Evolutionary conservation across 2,888 invertebrate genomes (phyloP), one percentile per base, ranked within the genome.

Genomic region (Hirtodrosophila duncani): DNA sequence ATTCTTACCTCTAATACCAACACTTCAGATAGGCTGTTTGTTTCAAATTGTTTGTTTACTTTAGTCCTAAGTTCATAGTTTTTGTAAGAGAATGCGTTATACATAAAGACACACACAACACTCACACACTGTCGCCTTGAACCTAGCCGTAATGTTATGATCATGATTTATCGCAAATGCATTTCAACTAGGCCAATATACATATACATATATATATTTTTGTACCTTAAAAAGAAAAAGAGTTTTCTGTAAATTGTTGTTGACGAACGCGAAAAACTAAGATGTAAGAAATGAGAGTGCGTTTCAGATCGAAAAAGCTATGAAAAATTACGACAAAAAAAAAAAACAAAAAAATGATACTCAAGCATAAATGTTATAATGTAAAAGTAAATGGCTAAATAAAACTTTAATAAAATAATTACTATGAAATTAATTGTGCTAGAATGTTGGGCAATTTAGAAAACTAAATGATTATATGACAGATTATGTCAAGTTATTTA

Each of bases 21-120:
- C 31, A 51, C 63, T 77, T 52, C 63, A 55, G 42, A 59, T 80
- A 63, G 82, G 79, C 78, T 78, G 81, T 81, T 83, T 83, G 83
- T 83, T 81, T 81, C 80, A 77, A 75, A 55, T 64, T 78, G 57
- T 79, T 79, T 75, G 67, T 60, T 43, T n/a, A n/a, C n/a, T n/a
- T n/a, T 70, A 67, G 62, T 64, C 62, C 63, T 69, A 69, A 75
- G 67, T 51, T 38, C 55, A 38, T 79, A 67, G 67, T 57, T 75
- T 38, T 57, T 48, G n/a, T 67, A 81, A 64, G 69, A 61, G 52
- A 31, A 71, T 83, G 81, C 81, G 81, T 82, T 82, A 81, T 81
- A 67, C 29, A 67, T 59, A 57, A 36, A 38, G 29, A 52, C 23
- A 48, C 20, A 29, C 37, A 16, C 11, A 23, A 20, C 27, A 44